A percentile compares a stretch with the other conserved stretches of the same genome.
phyloP scores from a whole-genome alignment of 1,140 invertebrate genomes.

The Goniozus legneri region DNA sequence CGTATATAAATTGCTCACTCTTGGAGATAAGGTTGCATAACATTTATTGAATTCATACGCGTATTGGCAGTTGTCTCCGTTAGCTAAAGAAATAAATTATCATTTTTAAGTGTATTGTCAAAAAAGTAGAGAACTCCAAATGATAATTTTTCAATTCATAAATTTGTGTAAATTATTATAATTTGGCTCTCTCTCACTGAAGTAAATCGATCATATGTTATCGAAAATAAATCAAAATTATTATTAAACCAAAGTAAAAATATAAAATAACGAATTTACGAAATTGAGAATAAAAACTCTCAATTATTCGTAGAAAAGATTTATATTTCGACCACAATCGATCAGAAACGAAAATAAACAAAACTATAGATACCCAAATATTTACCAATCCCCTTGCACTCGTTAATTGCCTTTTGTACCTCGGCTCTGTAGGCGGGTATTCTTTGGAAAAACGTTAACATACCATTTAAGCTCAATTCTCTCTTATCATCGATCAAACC shows the following conservation, averaged over 20 bases:
- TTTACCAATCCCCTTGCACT: constrained; percentile 44
- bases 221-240: constrained; percentile 12
- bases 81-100: constrained; percentile 23
- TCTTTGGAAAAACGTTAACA: constrained; percentile 46
- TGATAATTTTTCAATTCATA: no score
- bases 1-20: constrained; percentile 28
- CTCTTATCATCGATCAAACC: constrained; percentile 40
- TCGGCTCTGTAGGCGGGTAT: constrained; percentile 42
- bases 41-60: constrained; percentile 42
- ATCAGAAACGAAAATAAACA: constrained; percentile 19
- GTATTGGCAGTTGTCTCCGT: constrained; percentile 40
- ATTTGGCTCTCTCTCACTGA: neutral
- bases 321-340: constrained; percentile 17
- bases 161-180: neutral
- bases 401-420: constrained; percentile 34
- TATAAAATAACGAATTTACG: no score
- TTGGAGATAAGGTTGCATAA: constrained; percentile 36
- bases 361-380: constrained; percentile 33
- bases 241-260: no score
- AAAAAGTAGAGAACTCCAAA: constrained; percentile 2
- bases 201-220: constrained; percentile 14
- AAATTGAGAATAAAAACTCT: no score
- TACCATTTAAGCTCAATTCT: constrained; percentile 41
- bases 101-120: neutral
- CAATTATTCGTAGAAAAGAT: neutral